Evolutionary conservation across 92 coral and sea anemone genomes (phyloP), one percentile per base, ranked within the genome.

Genomic region (Palythoa grandis): DNA sequence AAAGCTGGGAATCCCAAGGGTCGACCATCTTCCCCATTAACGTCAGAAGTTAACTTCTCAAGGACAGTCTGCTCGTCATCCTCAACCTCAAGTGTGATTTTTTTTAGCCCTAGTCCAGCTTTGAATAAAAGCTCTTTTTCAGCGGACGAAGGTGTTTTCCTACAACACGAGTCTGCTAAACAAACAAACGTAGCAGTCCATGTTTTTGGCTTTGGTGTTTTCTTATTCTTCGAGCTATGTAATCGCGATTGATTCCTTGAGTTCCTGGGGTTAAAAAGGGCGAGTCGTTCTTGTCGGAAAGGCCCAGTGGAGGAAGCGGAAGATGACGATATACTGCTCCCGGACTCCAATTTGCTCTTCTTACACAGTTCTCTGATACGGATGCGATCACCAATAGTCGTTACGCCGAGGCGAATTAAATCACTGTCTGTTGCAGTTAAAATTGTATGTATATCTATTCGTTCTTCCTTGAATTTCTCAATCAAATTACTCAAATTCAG

Each of bases 71-170:
- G 54, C 52, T 73, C 78, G 78, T 43, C 78, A 47, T 73, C 78
- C 52, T 73, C 78, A 65, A 65, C 70, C 19, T 10, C 70, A 48
- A 73, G 52, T 73, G 19, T 47, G 52, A 19, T n/a, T 73, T 85
- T 87, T 50, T 86, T 86, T 16, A 65, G 38, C 29, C 89, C 89
- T 1, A 86, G 78, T 11, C 89, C 89, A 63, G 79, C 85, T 70
- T 87, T 53, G 60, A 24, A 43, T 48, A 87, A 29, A 52, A 67
- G 53, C 63, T 87, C 69, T 70, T 87, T 78, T 67, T 87, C 85
- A 12, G 77, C 86, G 14, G 89, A 68, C 19, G 89, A 23, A 5
- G 89, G 79, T 4, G 75, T 67, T 66, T 25, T 68, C 2, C 22
- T 47, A 37, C 78, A 72, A 16, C 60, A 23, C 38, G 83, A 48